Conservation (phyloP, 2,888 invertebrate species). For the Cephonodes hylas region DNA sequence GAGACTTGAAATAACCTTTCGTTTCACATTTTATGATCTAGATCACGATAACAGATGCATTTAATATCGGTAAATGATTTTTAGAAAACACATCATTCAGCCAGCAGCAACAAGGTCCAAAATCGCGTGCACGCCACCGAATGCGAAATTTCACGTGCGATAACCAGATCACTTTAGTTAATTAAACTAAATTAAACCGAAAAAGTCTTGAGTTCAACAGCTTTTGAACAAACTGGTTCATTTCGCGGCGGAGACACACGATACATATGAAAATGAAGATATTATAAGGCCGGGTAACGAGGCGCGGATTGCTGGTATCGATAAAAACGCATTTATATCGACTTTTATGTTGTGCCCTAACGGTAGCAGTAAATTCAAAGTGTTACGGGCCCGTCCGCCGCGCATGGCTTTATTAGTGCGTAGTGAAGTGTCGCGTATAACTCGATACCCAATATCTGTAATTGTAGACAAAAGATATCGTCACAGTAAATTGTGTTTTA, state of each 20-base stretch:
- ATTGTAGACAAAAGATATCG: slow-evolving; percentile 39
- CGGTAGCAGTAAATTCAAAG: slow-evolving; percentile 62
- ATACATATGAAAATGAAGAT: slow-evolving; percentile 65
- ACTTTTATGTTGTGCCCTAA: slow-evolving; percentile 61
- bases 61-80: neutral
- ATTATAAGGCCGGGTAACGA: slow-evolving; percentile 59
- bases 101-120: neutral
- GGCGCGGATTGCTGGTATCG: slow-evolving; percentile 56
- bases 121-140: neutral
- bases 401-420: slow-evolving; percentile 62
- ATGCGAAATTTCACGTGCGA: slow-evolving; percentile 2
- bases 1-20: neutral
- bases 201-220: neutral
- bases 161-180: slow-evolving; percentile 8
- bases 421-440: slow-evolving; percentile 55
- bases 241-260: slow-evolving; percentile 27
- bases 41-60: neutral
- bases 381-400: slow-evolving; percentile 46
- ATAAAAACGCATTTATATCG: slow-evolving; percentile 67
- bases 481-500: slow-evolving; percentile 49
- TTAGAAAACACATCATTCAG: neutral
- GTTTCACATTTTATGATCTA: neutral
- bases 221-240: slow-evolving; percentile 40
- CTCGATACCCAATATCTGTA: slow-evolving; percentile 45
- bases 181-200: slow-evolving; percentile 1